These are phyloP conservation scores for Sialis fuliginosa DNA, from an alignment of 2,888 invertebrate species.

Conservation along the genomic window DNA sequence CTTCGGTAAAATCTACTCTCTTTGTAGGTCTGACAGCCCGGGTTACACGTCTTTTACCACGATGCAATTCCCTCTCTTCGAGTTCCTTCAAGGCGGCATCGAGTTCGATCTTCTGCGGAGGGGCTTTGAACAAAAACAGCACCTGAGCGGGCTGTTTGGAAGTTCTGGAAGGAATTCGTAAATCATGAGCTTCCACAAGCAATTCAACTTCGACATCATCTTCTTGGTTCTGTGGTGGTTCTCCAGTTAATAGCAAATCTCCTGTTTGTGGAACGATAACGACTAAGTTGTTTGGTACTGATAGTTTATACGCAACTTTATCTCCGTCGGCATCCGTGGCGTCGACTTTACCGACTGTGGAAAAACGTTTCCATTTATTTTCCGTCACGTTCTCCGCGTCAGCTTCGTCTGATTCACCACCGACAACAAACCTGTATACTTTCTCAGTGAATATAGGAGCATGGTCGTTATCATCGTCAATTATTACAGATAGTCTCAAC, in stretches of 20 bases:
- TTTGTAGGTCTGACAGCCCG: slow-evolving; percentile 89
- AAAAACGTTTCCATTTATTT: slow-evolving; percentile 57
- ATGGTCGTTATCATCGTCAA: slow-evolving; percentile 85
- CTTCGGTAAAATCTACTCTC: slow-evolving; percentile 79
- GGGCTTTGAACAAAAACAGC: slow-evolving; percentile 49
- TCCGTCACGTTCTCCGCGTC: slow-evolving; percentile 39
- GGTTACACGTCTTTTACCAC: slow-evolving; percentile 64
- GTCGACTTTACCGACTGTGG: slow-evolving; percentile 66
- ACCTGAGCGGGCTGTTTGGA: slow-evolving; percentile 58
- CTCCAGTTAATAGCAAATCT: slow-evolving; percentile 65
- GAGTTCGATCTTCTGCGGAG: slow-evolving; percentile 31
- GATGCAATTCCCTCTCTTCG: slow-evolving; percentile 33
- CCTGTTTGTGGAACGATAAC: slow-evolving; percentile 89
- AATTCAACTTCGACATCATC: slow-evolving; percentile 45
- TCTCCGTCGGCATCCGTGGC: slow-evolving; percentile 87
- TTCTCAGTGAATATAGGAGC: slow-evolving; percentile 66
- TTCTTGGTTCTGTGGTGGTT: slow-evolving; percentile 42
- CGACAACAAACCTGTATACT: slow-evolving; percentile 60
- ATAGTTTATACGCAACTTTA: slow-evolving; percentile 70
- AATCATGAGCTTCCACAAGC: slow-evolving; percentile 67
- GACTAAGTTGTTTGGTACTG: slow-evolving; percentile 62
- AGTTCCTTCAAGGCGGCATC: slow-evolving; percentile 26
- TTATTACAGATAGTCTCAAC: slow-evolving; percentile 55
- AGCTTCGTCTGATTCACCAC: slow-evolving; percentile 36
- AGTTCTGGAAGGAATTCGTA: slow-evolving; percentile 52